Conservation (phyloP, 1,140 invertebrate genomes). For the Brachionus sp. region DNA sequence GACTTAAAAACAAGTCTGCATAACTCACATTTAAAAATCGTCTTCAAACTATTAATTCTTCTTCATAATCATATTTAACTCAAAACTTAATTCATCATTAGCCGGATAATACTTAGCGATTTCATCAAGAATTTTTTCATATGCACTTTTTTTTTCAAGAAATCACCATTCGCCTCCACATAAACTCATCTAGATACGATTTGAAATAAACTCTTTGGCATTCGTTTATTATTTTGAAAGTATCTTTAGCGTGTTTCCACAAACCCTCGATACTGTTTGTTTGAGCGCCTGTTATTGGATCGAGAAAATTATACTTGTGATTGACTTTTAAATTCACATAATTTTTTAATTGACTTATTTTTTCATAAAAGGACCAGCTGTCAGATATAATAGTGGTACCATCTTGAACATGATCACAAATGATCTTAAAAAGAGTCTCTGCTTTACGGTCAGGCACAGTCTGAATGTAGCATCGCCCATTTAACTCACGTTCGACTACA, state of each 20-base stretch:
- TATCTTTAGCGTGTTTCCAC: slow-evolving; percentile 5
- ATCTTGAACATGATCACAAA: slow-evolving; percentile 4
- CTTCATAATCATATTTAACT: slow-evolving; percentile 12
- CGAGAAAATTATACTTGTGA: slow-evolving; percentile 13
- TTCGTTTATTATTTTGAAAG: not conserved
- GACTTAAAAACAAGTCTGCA: too few relatives aligned
- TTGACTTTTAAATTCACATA: not conserved
- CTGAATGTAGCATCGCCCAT: not conserved
- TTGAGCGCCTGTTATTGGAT: not conserved
- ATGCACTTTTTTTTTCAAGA: not conserved
- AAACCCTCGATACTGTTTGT: not conserved
- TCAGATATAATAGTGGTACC: slow-evolving; percentile 5
- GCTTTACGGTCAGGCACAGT: slow-evolving; percentile 14
- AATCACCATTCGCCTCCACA: not conserved
- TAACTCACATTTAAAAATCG: too few relatives aligned
- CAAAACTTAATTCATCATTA: slow-evolving; percentile 2
- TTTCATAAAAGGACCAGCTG: not conserved
- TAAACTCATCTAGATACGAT: not conserved
- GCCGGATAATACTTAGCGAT: slow-evolving; percentile 3
- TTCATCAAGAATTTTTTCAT: not conserved
- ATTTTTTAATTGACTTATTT: not conserved
- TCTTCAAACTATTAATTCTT: not conserved
- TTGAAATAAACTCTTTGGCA: not conserved
- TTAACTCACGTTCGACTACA: not conserved
- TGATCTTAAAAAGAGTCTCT: not conserved